phyloP scores from a whole-genome alignment of 1,140 invertebrate species.

The Drosophila ironensis region DNA sequence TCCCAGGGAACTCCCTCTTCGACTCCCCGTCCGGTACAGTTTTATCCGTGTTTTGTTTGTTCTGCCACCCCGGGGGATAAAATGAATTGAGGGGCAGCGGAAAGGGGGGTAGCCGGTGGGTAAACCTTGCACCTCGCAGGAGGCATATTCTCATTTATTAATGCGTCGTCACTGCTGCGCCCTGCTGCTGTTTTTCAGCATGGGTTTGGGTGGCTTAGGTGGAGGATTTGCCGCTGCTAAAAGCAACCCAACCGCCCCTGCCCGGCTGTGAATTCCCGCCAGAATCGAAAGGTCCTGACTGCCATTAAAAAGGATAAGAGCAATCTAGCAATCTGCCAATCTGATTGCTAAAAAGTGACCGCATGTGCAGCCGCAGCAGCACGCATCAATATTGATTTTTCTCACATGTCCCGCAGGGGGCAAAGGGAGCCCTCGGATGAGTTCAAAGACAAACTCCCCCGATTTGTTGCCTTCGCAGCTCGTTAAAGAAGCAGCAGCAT shows the following conservation, averaged over 20 bases:
- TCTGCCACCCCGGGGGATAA: conserved; percentile 30
- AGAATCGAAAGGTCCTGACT: conserved; percentile 18
- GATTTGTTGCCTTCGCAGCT: conserved; percentile 47
- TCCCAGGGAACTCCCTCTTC: conserved; percentile 1
- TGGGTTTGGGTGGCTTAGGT: conserved; percentile 25
- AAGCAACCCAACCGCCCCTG: conserved; percentile 25
- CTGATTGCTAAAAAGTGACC: conserved; percentile 26
- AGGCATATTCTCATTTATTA: conserved; percentile 72
- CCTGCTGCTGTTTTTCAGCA: conserved; percentile 12
- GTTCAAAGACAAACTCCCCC: too few species aligned
- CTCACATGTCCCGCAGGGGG: conserved; percentile 44
- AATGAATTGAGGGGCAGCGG: background rate
- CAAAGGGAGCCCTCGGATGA: too few species aligned
- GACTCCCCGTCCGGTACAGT: background rate
- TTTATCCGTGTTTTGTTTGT: conserved; percentile 11
- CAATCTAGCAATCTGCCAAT: background rate
- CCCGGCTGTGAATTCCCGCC: conserved; percentile 31
- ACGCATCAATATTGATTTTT: conserved; percentile 72
- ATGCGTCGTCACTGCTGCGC: conserved; percentile 53
- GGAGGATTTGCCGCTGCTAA: conserved; percentile 38
- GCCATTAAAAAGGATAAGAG: conserved; percentile 41
- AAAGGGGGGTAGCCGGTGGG: conserved; percentile 34
- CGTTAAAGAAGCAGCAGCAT: conserved; percentile 58
- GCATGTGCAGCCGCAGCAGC: background rate
- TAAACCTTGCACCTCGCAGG: conserved; percentile 49